Evolutionary conservation across 2,797 vertebrate genomes (phyloP), one percentile per base, ranked within the genome.

Genomic region (Sebastes ruberrimus): DNA sequence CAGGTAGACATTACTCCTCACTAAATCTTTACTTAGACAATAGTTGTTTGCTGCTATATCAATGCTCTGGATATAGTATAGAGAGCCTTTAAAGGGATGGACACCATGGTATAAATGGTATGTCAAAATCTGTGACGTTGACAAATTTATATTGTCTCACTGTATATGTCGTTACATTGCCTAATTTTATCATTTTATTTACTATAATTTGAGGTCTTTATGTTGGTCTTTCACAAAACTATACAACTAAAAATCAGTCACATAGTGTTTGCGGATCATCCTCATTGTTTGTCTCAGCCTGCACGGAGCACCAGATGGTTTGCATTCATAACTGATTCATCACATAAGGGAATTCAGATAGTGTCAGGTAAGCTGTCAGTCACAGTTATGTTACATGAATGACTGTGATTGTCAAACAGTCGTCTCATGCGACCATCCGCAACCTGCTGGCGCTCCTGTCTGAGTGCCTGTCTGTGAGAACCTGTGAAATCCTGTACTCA

Each of bases 321-420:
- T 59, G 27, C 52, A 49, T 73, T 56, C 52, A 63, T 61, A 38
- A 56, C 11, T 67, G 72, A 53, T 64, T 56, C 16, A 49, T 76
- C 46, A 10, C 71, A 52, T 77, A 56, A 10, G 49, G 35, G 66
- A 32, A 38, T 71, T 73, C 23, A 38, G 55, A 46, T 8, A 25
- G 63, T 79, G 83, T 82, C 74, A 71, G 61, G 65, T 78, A 46
- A 84, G 63, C 55, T 83, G 78, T 74, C 69, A 30, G 16, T 71
- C 66, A 42, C 61, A 42, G 23, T 14, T 55, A 33, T 30, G 42
- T 57, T 61, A 30, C 27, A 23, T 32, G 18, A 75, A 52, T 32
- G 70, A 62, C 35, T 62, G 46, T 5, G 25, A 59, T 14, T 64
- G 65, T 76, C 14, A 27, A 79, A 80, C 30, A 11, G 5, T 62